phyloP scores from a whole-genome alignment of 1,140 invertebrate genomes.

The Helicoverpa armigera region DNA sequence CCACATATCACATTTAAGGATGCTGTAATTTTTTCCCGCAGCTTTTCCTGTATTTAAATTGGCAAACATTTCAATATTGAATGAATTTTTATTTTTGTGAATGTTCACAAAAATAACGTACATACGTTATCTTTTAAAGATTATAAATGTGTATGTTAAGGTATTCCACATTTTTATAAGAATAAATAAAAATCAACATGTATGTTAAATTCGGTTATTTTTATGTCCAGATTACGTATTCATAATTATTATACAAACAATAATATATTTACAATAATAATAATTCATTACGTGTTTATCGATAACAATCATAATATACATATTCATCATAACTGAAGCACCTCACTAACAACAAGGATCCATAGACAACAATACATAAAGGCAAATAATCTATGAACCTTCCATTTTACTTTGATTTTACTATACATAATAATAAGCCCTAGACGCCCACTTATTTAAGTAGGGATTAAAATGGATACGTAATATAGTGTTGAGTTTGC shows the following conservation, averaged over 20 bases:
- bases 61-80: too few relatives aligned
- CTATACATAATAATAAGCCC: background rate
- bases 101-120: too few relatives aligned
- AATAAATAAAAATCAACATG: constrained; percentile 33
- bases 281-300: background rate
- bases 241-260: constrained; percentile 38
- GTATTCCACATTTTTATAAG: constrained; percentile 11
- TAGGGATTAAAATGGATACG: too few relatives aligned
- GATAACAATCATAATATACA: constrained; percentile 37
- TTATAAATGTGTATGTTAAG: background rate
- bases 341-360: constrained; percentile 31
- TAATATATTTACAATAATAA: constrained; percentile 27
- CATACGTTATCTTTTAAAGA: too few relatives aligned
- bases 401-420: background rate
- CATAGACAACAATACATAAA: constrained; percentile 24
- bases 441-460: background rate
- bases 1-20: background rate
- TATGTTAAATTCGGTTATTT: constrained; percentile 28
- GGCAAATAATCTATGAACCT: constrained; percentile 11
- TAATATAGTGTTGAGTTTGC: too few relatives aligned
- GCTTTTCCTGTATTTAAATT: too few relatives aligned
- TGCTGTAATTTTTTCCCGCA: too few relatives aligned
- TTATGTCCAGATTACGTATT: constrained; percentile 42
- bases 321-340: constrained; percentile 34
- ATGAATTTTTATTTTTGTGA: too few relatives aligned